These are phyloP conservation scores for Ganaspis sp. DNA, from an alignment of 1,140 invertebrate species.

Conservation along the genomic window DNA sequence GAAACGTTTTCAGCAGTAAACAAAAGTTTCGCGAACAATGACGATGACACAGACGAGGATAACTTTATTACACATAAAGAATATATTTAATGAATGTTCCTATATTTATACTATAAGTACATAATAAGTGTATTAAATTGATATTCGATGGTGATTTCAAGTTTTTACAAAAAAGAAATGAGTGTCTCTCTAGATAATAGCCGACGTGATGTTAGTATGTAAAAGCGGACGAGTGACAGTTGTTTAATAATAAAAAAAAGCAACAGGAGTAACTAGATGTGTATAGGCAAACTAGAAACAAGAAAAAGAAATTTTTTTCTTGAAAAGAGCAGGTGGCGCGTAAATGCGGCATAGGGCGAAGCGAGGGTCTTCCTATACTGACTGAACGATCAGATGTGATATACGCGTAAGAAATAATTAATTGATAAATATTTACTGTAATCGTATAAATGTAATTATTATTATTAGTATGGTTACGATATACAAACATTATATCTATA, in stretches of 20 bases:
- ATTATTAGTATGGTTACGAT: slow-evolving; percentile 68
- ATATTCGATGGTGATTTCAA: slow-evolving; percentile 75
- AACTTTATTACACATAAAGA: slow-evolving; percentile 66
- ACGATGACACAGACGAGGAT: slow-evolving; percentile 59
- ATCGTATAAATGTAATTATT: slow-evolving; percentile 67
- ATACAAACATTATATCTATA: slow-evolving; percentile 68
- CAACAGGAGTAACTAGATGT: neutral
- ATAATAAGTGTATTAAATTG: slow-evolving; percentile 72
- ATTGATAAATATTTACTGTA: slow-evolving; percentile 70
- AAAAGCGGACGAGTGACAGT: slow-evolving; percentile 15
- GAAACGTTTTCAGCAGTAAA: neutral
- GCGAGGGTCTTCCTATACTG: slow-evolving; percentile 77
- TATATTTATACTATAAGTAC: slow-evolving; percentile 75
- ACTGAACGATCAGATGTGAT: slow-evolving; percentile 77
- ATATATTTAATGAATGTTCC: slow-evolving; percentile 77
- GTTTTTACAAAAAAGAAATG: slow-evolving; percentile 71
- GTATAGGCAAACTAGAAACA: slow-evolving; percentile 7
- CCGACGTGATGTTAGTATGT: slow-evolving; percentile 28
- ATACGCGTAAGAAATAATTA: slow-evolving; percentile 74
- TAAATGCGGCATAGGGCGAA: slow-evolving; percentile 60
- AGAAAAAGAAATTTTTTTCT: slow-evolving; percentile 30
- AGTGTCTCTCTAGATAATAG: slow-evolving; percentile 57
- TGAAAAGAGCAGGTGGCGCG: slow-evolving; percentile 51
- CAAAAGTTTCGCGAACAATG: neutral
- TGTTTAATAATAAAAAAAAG: neutral